Base-by-base conservation (phyloP, 2,888 invertebrate genomes). In the Patella caerulea region DNA sequence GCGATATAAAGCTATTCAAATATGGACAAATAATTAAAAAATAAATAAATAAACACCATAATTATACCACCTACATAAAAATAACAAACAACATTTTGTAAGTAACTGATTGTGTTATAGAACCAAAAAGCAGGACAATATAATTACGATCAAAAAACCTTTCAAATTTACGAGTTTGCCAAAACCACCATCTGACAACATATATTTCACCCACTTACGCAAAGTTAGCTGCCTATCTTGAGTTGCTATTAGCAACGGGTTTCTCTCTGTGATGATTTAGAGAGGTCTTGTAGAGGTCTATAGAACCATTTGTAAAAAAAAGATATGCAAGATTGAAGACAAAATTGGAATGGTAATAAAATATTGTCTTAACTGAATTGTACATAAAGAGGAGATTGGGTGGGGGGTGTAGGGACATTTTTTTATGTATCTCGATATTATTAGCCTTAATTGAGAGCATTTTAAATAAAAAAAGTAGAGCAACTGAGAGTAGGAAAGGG, bases 151-250 rank as follows among this genome's bases (percentile, higher is more conserved):
- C 65, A 65, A 65, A 65, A 65, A 65, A 19, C 65, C 24, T 24
- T 65, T 24, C 19, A 65, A 65, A 24, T 19, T 65, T 65, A 65
- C 65, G 65, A 65, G 24, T 65, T 75, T 75, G 75, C 75, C 70
- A 75, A 75, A 75, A 75, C 75, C 75, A 75, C 75, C 75, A 70
- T 75, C 70, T 71, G 45, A 75, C 75, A 75, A 75, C 75, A 75
- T 75, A 53, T 45, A 75, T 55, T 55, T 75, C 75, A 70, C 70
- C 70, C 75, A 70, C 70, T 75, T 71, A 59, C 55, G 71, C 54
- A 69, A 65, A 65, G 19, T 24, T 65, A 65, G 65, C 65, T 65
- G 65, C 65, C 65, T 65, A 65, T 65, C 65, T 65, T 65, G 65
- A 65, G 65, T 65, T 65, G 65, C 65, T 65, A 24, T 65, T 24